phyloP scores from a whole-genome alignment of 2,113 vertebrate species.

The Macaca nemestrina region DNA sequence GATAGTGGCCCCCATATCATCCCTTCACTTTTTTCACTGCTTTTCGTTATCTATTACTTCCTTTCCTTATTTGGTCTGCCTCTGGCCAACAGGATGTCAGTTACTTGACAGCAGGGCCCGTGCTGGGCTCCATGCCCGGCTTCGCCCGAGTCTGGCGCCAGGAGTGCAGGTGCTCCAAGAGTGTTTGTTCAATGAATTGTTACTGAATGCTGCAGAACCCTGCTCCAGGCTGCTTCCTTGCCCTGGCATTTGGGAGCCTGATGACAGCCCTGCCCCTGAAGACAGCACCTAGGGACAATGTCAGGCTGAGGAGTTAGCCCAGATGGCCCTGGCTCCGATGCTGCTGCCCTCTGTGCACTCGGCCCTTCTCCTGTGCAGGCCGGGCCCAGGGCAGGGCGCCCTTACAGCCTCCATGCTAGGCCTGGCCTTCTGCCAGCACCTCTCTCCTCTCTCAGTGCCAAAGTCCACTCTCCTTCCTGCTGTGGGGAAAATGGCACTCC shows the following conservation, averaged over 20 bases:
- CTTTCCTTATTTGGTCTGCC: background rate
- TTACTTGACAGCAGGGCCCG: background rate
- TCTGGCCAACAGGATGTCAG: background rate
- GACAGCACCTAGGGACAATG: background rate
- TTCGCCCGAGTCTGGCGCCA: fast-evolving
- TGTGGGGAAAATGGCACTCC: background rate
- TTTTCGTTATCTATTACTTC: background rate
- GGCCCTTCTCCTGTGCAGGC: background rate
- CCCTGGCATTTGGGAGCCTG: background rate
- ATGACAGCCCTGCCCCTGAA: background rate
- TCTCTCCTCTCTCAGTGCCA: background rate
- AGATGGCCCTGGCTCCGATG: background rate
- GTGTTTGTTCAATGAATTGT: background rate
- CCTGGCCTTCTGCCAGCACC: background rate
- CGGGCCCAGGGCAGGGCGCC: fast-evolving
- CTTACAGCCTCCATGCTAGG: background rate
- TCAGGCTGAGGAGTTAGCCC: background rate
- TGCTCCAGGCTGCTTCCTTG: background rate
- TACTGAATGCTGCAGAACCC: background rate
- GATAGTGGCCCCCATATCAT: background rate
- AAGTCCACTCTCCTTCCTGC: background rate
- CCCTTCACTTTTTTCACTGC: background rate
- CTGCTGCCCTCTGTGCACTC: background rate
- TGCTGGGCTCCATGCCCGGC: background rate
- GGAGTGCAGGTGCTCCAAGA: background rate